Evolutionary conservation across 2,888 invertebrate species (phyloP).

Genomic region (Trachelus troglodyta): DNA sequence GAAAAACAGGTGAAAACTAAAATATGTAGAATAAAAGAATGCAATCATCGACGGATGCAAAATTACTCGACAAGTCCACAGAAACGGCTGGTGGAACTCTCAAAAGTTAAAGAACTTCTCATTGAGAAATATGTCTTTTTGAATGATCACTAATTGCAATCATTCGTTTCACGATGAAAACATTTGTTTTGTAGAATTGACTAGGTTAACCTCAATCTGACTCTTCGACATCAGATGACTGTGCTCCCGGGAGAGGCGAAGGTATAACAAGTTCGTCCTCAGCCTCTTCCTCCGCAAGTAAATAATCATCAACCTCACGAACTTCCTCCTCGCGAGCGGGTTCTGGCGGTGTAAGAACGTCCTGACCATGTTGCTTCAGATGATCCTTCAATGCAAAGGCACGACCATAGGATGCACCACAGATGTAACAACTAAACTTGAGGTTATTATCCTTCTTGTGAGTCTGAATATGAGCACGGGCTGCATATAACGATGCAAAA

Average conservation of each 20-base stretch:
- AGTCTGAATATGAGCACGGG: slow-evolving; percentile 80
- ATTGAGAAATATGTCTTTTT: not conserved
- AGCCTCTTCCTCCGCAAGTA: slow-evolving; percentile 50
- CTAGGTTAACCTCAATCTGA: slow-evolving; percentile 44
- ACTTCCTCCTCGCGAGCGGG: slow-evolving; percentile 58
- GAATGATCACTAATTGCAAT: not conserved
- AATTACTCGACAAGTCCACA: too few relatives aligned
- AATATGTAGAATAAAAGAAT: not conserved
- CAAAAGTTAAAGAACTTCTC: not conserved
- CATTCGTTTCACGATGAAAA: not conserved
- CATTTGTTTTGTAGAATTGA: slow-evolving; percentile 15
- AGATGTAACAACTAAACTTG: slow-evolving; percentile 76
- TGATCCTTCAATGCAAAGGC: slow-evolving; percentile 81
- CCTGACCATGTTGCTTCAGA: slow-evolving; percentile 74
- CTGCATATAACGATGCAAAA: slow-evolving; percentile 82
- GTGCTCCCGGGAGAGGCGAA: slow-evolving; percentile 38
- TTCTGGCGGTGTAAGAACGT: slow-evolving; percentile 57
- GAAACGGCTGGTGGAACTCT: too few relatives aligned
- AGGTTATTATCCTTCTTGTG: slow-evolving; percentile 78
- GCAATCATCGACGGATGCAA: not conserved
- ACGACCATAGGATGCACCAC: slow-evolving; percentile 82
- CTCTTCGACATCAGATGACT: slow-evolving; percentile 45
- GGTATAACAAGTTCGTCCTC: slow-evolving; percentile 41
- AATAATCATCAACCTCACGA: slow-evolving; percentile 50
- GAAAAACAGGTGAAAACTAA: not conserved